Evolutionary conservation across 2,888 invertebrate genomes (phyloP).

Genomic region (Oligia fasciuncula): DNA sequence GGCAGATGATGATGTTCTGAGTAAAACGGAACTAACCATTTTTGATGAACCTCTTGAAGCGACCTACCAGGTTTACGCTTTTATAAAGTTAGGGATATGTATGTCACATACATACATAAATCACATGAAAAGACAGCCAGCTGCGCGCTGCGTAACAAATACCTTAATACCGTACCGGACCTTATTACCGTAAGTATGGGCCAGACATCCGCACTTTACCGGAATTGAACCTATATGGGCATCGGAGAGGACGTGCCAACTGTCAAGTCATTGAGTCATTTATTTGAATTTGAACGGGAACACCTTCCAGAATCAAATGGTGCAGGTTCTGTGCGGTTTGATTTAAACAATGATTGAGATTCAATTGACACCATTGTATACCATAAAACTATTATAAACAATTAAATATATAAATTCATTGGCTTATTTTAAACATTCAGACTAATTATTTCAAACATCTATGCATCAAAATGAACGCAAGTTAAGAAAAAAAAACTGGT

Average conservation of each 20-base stretch:
- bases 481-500: too few species aligned
- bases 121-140: slow-evolving; percentile 13
- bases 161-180: slow-evolving; percentile 28
- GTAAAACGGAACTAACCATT: not conserved
- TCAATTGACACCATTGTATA: too few species aligned
- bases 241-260: slow-evolving; percentile 4
- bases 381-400: too few species aligned
- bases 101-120: slow-evolving; percentile 14
- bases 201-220: slow-evolving; percentile 38
- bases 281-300: slow-evolving; percentile 1
- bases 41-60: not conserved
- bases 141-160: slow-evolving; percentile 33
- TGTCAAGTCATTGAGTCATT: slow-evolving; percentile 18
- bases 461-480: too few species aligned
- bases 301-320: not conserved
- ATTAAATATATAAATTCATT: too few species aligned
- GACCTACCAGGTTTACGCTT: not conserved
- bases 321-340: not conserved
- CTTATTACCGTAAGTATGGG: slow-evolving; percentile 23
- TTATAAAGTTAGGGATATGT: not conserved
- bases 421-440: too few species aligned
- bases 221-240: slow-evolving; percentile 36
- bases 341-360: too few species aligned
- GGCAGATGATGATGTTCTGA: too few species aligned
- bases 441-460: too few species aligned